Conservation (phyloP, 1,140 invertebrate species). For the Anastrepha ludens region DNA sequence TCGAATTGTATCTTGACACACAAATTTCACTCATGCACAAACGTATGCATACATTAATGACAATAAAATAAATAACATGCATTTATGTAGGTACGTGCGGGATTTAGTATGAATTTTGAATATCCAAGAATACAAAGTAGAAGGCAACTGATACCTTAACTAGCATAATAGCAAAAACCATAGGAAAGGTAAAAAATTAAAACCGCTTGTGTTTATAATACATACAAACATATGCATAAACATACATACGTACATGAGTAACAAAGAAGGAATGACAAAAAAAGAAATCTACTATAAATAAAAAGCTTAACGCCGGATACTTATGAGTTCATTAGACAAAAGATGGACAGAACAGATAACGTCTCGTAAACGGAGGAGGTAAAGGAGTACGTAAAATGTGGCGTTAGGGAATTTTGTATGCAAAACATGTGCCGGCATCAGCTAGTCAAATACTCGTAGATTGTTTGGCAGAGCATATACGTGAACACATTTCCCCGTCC, state of each 20-base stretch:
- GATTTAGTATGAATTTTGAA: background rate
- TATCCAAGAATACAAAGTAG: background rate
- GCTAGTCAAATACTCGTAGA: constrained; percentile 22
- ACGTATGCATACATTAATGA: background rate
- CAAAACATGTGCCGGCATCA: constrained; percentile 22
- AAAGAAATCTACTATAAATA: background rate
- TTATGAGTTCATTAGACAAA: constrained; percentile 44
- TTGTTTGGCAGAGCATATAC: background rate
- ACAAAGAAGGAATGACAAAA: background rate
- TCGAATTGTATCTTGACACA: constrained; percentile 14
- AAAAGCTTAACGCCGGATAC: constrained; percentile 25
- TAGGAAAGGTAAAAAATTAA: background rate
- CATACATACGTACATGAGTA: background rate
- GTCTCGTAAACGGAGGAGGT: background rate
- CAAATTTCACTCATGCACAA: background rate
- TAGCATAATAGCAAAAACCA: background rate
- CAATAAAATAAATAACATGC: constrained; percentile 49
- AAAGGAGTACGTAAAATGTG: background rate
- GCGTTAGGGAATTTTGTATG: constrained; percentile 12
- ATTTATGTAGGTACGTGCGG: background rate
- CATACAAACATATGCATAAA: background rate
- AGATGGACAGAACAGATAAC: constrained; percentile 44
- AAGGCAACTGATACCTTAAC: background rate
- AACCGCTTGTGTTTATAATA: background rate
- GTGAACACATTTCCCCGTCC: too few species aligned